phyloP scores from a whole-genome alignment of 2,797 vertebrate genomes.

The Labroides dimidiatus region DNA sequence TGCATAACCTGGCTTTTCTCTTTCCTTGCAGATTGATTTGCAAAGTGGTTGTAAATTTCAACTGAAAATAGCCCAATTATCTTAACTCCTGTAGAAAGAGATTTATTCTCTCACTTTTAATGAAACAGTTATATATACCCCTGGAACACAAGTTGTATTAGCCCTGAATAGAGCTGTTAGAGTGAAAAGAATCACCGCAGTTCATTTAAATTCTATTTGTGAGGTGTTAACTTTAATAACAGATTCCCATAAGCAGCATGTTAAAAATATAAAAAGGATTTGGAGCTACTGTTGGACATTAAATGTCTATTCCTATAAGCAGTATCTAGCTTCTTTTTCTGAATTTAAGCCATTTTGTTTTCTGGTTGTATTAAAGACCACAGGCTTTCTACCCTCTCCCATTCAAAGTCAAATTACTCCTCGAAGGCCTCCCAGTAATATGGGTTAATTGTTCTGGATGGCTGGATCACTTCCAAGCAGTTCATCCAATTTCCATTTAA shows the following conservation, averaged over 20 bases:
- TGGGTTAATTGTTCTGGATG: slow-evolving; percentile 85
- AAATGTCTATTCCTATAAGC: slow-evolving; percentile 34
- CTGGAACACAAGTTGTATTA: background rate
- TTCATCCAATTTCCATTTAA: slow-evolving; percentile 87
- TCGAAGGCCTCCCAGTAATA: slow-evolving; percentile 81
- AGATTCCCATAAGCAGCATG: slow-evolving; percentile 8
- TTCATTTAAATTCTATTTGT: slow-evolving; percentile 16
- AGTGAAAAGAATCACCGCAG: slow-evolving; percentile 8
- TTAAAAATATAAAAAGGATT: slow-evolving; percentile 27
- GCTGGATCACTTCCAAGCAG: slow-evolving; percentile 84
- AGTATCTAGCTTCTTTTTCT: slow-evolving; percentile 40
- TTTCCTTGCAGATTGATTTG: background rate
- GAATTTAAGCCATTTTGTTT: slow-evolving; percentile 63
- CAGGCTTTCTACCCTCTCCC: slow-evolving; percentile 56
- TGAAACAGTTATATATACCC: slow-evolving; percentile 5
- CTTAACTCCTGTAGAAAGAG: background rate
- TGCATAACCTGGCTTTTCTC: too few relatives aligned
- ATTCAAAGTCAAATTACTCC: slow-evolving; percentile 80
- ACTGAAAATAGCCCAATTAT: background rate
- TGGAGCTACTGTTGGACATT: slow-evolving; percentile 26
- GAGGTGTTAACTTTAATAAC: background rate
- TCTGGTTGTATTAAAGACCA: slow-evolving; percentile 58
- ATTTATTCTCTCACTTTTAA: background rate
- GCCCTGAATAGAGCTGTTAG: background rate
- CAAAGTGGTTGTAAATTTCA: slow-evolving; percentile 2